A percentile compares a stretch with the other conserved stretches of the same genome.
These are phyloP conservation scores for Cydia fagiglandana DNA, from an alignment of 1,140 invertebrate species.

Conservation along the genomic window DNA sequence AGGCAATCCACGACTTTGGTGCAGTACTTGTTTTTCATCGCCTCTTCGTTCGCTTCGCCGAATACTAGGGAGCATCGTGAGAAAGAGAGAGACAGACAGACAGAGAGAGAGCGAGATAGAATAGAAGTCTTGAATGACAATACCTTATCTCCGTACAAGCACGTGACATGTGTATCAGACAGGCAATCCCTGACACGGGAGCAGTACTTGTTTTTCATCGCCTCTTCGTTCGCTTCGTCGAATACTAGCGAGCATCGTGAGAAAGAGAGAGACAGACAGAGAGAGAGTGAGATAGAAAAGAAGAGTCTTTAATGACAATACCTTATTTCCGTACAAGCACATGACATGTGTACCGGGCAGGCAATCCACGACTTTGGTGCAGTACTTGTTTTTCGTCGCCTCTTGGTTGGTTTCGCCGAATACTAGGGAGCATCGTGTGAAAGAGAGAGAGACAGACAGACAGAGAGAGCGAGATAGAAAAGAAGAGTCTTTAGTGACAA, in stretches of 20 bases:
- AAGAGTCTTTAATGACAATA: not conserved
- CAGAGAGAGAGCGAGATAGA: too few relatives aligned
- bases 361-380: constrained; percentile 25
- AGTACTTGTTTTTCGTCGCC: constrained; percentile 2
- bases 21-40: constrained; percentile 8
- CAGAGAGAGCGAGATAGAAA: too few relatives aligned
- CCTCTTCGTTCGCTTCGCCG: too few relatives aligned
- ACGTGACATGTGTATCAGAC: not conserved
- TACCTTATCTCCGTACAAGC: constrained; percentile 33
- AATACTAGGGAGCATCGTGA: too few relatives aligned
- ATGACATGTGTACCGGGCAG: constrained; percentile 33
- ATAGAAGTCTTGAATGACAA: not conserved
- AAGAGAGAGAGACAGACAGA: constrained; percentile 17
- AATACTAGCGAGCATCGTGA: not conserved
- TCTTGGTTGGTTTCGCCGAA: too few relatives aligned
- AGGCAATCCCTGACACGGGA: too few relatives aligned
- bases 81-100: constrained; percentile 11
- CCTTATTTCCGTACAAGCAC: constrained; percentile 32
- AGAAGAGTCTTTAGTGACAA: not conserved
- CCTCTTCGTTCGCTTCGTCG: not conserved
- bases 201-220: constrained; percentile 26
- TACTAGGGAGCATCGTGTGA: too few relatives aligned
- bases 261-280: too few relatives aligned
- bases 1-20: not conserved
- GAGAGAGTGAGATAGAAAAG: too few relatives aligned